Evolutionary conservation across 2,113 vertebrate genomes (phyloP).

Genomic region (Herpetotheres cachinnans): DNA sequence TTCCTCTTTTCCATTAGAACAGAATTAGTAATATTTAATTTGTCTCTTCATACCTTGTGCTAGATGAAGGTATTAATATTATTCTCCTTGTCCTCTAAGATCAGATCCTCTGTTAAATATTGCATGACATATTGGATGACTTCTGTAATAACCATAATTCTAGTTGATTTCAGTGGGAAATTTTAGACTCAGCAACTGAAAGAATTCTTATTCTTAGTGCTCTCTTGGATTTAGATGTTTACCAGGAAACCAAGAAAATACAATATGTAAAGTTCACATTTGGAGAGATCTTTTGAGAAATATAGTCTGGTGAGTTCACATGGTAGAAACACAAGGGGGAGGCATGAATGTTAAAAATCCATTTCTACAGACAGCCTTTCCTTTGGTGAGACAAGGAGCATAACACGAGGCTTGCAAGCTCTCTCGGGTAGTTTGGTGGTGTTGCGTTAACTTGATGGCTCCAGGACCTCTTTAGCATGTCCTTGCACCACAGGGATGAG

Average conservation of each 20-base stretch:
- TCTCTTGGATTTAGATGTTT: neutral
- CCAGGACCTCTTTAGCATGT: neutral
- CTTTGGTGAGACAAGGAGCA: neutral
- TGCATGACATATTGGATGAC: neutral
- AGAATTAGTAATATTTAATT: neutral
- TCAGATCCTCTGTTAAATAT: neutral
- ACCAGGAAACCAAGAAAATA: neutral
- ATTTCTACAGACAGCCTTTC: neutral
- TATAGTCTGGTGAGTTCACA: neutral
- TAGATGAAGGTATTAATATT: neutral
- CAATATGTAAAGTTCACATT: neutral
- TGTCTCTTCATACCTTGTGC: neutral
- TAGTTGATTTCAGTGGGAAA: neutral
- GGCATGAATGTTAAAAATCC: slow-evolving; percentile 24
- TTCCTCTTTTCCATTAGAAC: neutral
- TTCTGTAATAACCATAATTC: neutral
- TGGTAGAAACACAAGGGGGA: slow-evolving; percentile 15
- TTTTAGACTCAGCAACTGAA: neutral
- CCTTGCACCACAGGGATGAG: neutral
- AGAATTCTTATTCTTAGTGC: neutral
- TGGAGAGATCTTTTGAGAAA: neutral
- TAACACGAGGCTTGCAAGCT: accelerated
- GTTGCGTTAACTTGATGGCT: neutral
- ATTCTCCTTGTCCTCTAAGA: neutral
- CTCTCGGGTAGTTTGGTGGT: neutral